phyloP scores from a whole-genome alignment of 2,113 vertebrate genomes.

The Lucifuga dentata region DNA sequence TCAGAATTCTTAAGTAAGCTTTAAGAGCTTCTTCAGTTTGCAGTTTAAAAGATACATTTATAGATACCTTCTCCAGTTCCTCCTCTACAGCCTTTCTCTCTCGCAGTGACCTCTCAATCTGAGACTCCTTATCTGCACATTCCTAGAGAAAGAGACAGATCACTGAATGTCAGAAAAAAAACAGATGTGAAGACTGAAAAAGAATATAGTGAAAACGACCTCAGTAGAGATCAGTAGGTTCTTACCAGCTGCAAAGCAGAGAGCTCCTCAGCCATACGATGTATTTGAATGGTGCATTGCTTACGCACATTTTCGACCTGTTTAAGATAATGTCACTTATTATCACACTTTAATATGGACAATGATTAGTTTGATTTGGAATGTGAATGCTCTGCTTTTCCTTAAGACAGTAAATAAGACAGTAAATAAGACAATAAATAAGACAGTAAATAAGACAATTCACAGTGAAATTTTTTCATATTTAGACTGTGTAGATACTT shows the following conservation, averaged over 20 bases:
- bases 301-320: conserved; percentile 90
- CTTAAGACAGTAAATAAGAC: background rate
- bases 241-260: conserved; percentile 90
- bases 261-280: conserved; percentile 89
- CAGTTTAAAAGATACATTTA: background rate
- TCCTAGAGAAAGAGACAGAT: conserved; percentile 81
- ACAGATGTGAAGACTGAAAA: conserved; percentile 1
- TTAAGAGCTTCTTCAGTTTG: background rate
- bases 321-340: conserved; percentile 32
- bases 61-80: conserved; percentile 91
- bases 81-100: conserved; percentile 93
- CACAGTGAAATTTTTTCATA: too few species aligned
- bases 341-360: background rate
- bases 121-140: conserved; percentile 90
- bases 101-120: conserved; percentile 87
- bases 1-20: background rate
- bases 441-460: too few species aligned
- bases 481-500: too few species aligned
- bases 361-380: background rate
- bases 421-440: background rate
- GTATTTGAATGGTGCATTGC: conserved; percentile 88
- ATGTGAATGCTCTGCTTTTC: conserved; percentile 11
- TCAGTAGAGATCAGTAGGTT: background rate
- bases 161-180: background rate
- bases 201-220: conserved; percentile 14